Evolutionary conservation across 2,888 invertebrate species (phyloP), one percentile per base, ranked within the genome.

Genomic region (Macroteleia sp.): DNA sequence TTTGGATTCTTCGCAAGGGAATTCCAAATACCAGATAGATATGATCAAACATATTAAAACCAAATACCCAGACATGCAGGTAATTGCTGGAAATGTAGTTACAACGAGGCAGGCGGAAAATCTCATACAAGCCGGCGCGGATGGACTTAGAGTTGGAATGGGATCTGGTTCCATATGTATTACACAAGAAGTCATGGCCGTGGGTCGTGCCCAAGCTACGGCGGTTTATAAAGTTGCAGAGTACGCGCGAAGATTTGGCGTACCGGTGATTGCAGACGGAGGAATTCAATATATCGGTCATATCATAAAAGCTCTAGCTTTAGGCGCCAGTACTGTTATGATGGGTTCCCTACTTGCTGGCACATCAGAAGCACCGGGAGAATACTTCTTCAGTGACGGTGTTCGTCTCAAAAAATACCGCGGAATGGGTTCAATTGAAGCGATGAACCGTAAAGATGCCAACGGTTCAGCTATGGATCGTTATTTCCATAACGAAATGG

Each of bases 111-210:
- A 99, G 92, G 99, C 99, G 0, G 98, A 97, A 92, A 98, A 97
- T 92, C 94, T 99, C 28, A 99, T 99, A 85, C 97, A 98, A 83
- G 99, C 98, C 34, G 99, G 99, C 20, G 99, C 97, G 1, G 99
- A 99, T 93, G 99, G 96, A 0, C 92, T 99, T 39, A 94, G 99
- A 80, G 98, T 99, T 5, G 99, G 99, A 12, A 99, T 99, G 99
- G 99, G 99, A 10, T 97, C 97, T 90, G 99, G 99, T 1, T 99
- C 99, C 9, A 99, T 99, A 86, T 99, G 99, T 89, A 99, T 99
- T 80, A 99, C 99, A 1, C 99, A 99, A 92, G 97, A 97, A 93
- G 99, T 99, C 0, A 99, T 99, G 99, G 99, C 99, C 0, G 99
- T 99, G 80, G 99, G 99, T 0, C 95, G 99, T 69, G 97, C 99